These are phyloP conservation scores for Machimus rusticus DNA, from an alignment of 2,888 invertebrate species.

Conservation along the genomic window DNA sequence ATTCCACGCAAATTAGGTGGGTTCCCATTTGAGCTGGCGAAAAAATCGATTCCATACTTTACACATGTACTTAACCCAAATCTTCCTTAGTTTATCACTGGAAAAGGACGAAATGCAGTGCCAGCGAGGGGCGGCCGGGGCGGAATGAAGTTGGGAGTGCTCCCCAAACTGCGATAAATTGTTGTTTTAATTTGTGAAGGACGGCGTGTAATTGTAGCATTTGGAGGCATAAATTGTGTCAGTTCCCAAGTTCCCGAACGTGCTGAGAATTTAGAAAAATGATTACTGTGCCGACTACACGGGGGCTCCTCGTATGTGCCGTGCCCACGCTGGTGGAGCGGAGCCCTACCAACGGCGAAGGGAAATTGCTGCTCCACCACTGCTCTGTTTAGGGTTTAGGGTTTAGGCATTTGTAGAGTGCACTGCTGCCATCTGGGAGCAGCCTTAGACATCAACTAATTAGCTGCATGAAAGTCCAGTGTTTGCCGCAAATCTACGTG, in stretches of 20 bases:
- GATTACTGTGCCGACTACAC: not conserved
- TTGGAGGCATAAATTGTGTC: constrained; percentile 25
- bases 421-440: not conserved
- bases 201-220: constrained; percentile 25
- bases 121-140: not conserved
- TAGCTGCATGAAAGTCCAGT: constrained; percentile 3
- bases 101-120: not conserved
- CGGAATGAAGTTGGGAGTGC: not conserved
- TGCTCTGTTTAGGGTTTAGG: not conserved
- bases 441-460: not conserved
- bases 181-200: constrained; percentile 30
- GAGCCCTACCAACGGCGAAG: not conserved
- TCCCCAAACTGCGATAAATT: constrained; percentile 19
- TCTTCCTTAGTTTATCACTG: constrained; percentile 16
- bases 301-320: not conserved
- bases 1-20: constrained; percentile 12
- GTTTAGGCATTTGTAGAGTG: not conserved
- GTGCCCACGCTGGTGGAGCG: no score
- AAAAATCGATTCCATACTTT: constrained; percentile 23
- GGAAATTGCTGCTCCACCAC: not conserved
- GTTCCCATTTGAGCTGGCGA: not conserved
- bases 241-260: constrained; percentile 8
- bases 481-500: not conserved
- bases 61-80: constrained; percentile 30
- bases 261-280: constrained; percentile 25